Evolutionary conservation across 2,888 invertebrate genomes (phyloP).

Genomic region (Danaus chrysippus): DNA sequence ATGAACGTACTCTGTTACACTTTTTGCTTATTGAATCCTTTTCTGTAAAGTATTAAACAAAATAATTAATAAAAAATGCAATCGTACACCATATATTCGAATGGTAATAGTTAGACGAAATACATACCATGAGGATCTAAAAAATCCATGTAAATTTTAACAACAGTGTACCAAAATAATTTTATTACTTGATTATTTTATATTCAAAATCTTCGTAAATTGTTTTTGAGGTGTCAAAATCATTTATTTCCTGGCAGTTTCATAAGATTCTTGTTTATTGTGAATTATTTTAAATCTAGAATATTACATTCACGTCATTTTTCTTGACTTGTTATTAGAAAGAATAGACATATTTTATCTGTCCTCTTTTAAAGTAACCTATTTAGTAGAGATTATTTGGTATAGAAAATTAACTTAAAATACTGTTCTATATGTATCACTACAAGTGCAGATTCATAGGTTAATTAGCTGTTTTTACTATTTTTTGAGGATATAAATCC

Average conservation of each 20-base stretch:
- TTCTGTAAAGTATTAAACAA: slow-evolving; percentile 42
- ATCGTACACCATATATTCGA: not conserved
- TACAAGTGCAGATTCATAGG: too few species aligned
- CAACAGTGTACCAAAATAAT: not conserved
- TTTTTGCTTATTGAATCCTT: slow-evolving; percentile 51
- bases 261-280: not conserved
- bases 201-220: not conserved
- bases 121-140: slow-evolving; percentile 54
- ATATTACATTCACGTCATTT: too few species aligned
- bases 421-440: too few species aligned
- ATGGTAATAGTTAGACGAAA: not conserved
- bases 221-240: not conserved
- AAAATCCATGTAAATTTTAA: slow-evolving; percentile 53
- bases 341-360: too few species aligned
- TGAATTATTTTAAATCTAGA: too few species aligned
- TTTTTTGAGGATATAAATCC: too few species aligned
- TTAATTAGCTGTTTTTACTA: too few species aligned
- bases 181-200: slow-evolving; percentile 3
- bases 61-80: not conserved
- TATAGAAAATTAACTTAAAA: too few species aligned
- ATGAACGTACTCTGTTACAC: slow-evolving; percentile 62
- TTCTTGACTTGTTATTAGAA: too few species aligned
- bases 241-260: slow-evolving; percentile 15
- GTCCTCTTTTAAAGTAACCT: too few species aligned
- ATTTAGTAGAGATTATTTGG: too few species aligned